Evolutionary conservation across 2,888 invertebrate genomes (phyloP), one percentile per base, ranked within the genome.

Genomic region (Xanthia togata): DNA sequence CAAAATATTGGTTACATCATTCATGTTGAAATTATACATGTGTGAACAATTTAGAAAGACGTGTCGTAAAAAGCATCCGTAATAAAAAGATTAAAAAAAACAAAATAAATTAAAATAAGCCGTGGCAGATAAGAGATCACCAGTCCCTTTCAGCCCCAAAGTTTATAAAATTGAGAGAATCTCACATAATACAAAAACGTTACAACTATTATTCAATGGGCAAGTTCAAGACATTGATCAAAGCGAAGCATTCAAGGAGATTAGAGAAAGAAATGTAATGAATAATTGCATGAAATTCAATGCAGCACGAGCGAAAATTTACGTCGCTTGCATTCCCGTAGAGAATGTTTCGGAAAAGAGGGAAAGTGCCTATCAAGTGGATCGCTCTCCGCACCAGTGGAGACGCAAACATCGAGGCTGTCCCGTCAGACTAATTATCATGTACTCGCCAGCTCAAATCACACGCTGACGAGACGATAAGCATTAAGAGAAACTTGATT

Each of bases 341-440:
- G 87, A 91, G 87, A 92, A 91, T 91, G 90, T 88, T 89, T 89
- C 90, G 91, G 93, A 92, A 93, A 93, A 95, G 93, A 93, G 94
- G 93, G 95, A 95, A 95, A 95, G 95, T 94, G 92, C 83, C 81
- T 71, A 81, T 76, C 80, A 79, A 82, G 82, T 68, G 59, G 59
- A 50, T 50, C 17, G 38, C 68, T 87, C 73, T 86, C 92, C 93
- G 95, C 90, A 90, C 81, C 87, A 87, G 26, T 87, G 90, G 87
- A 92, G 90, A 91, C 84, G 89, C 88, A 70, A 57, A 60, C 76
- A 73, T 62, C 63, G 62, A 79, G 70, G 35, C 76, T 75, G 75
- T 79, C 82, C 80, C 73, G 72, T 20, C 69, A 59, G 55, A 77
- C 73, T 82, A 80, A 88, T 86, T 87, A 85, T 74, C 77, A 85